Conservation (phyloP, 2,888 invertebrate genomes). For the Steinernema scapterisci region DNA sequence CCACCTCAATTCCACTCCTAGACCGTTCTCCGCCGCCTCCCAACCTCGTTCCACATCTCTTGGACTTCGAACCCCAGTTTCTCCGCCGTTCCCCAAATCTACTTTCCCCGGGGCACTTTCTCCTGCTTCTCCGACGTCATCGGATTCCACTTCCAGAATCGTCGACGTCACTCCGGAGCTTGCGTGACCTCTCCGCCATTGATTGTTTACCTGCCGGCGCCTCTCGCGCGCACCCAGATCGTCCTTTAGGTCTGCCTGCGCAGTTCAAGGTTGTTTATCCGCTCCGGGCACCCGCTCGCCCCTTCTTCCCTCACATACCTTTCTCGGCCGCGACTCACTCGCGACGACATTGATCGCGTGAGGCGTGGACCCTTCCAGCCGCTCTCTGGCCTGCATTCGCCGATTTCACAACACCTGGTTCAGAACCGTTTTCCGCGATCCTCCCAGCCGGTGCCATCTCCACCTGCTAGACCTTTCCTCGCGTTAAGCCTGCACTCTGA, state of each 20-base stretch:
- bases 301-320: background rate
- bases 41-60: background rate
- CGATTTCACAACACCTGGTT: background rate
- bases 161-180: background rate
- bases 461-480: background rate
- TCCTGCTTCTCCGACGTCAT: background rate
- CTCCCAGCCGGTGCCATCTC: background rate
- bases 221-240: background rate
- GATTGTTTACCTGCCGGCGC: background rate
- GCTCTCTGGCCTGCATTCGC: background rate
- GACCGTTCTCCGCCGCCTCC: background rate
- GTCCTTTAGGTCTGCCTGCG: conserved; percentile 1
- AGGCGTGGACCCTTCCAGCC: background rate
- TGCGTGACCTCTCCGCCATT: background rate
- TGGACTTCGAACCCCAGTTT: no score
- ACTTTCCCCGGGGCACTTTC: conserved; percentile 11
- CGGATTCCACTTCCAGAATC: conserved; percentile 18
- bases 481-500: background rate
- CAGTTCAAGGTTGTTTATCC: conserved; percentile 13
- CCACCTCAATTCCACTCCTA: background rate
- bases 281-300: background rate
- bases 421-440: background rate
- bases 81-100: background rate
- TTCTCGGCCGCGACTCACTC: background rate
- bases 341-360: conserved; percentile 13